These are phyloP conservation scores for Myopa tessellatipennis DNA, from an alignment of 2,888 invertebrate species.

Conservation along the genomic window DNA sequence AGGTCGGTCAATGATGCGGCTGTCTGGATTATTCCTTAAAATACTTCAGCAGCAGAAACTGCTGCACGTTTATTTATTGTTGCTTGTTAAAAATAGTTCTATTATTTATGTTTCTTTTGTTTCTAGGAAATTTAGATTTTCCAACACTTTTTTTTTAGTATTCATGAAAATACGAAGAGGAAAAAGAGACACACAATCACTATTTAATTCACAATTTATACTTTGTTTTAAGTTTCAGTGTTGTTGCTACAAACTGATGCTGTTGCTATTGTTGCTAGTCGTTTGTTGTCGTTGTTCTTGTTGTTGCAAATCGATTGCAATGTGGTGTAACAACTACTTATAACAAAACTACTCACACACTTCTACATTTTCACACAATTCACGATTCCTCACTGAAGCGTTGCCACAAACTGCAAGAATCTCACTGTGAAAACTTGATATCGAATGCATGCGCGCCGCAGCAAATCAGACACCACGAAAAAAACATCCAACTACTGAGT, in stretches of 20 bases:
- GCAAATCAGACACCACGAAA: conserved; percentile 18
- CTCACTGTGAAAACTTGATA: conserved; percentile 48
- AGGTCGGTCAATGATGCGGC: conserved; percentile 27
- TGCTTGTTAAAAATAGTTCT: neutral
- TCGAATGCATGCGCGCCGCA: conserved; percentile 46
- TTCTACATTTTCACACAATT: conserved; percentile 29
- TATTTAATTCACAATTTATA: neutral
- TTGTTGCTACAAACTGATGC: neutral
- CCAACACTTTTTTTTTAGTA: too few species aligned
- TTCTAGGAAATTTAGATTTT: too few species aligned
- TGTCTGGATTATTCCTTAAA: neutral
- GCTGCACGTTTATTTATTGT: conserved; percentile 25
- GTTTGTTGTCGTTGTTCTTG: neutral
- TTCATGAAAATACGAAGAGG: too few species aligned
- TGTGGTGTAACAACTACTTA: conserved; percentile 37
- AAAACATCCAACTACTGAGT: neutral
- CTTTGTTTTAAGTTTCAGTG: neutral
- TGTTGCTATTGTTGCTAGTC: neutral
- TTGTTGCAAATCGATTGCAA: conserved; percentile 17
- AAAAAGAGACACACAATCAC: too few species aligned
- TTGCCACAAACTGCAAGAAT: conserved; percentile 54
- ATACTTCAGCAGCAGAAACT: neutral
- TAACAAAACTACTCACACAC: conserved; percentile 46
- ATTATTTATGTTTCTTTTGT: too few species aligned
- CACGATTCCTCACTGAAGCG: conserved; percentile 63